These are phyloP conservation scores for Pheosia gnoma DNA, from an alignment of 2,888 invertebrate species.

Conservation along the genomic window DNA sequence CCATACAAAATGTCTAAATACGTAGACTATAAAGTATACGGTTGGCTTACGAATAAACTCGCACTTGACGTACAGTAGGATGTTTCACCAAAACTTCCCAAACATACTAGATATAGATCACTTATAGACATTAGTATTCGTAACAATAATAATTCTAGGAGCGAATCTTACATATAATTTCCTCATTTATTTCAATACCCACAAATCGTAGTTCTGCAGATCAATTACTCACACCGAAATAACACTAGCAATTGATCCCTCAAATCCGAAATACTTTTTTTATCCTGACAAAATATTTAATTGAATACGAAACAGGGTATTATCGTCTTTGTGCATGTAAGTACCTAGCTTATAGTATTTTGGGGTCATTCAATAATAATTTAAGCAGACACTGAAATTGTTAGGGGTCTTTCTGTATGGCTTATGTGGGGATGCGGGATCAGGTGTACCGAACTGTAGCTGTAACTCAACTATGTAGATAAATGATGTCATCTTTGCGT, in stretches of 20 bases:
- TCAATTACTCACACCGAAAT: slow-evolving; percentile 30
- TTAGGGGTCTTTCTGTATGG: slow-evolving; percentile 52
- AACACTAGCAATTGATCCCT: slow-evolving; percentile 53
- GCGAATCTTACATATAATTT: neutral
- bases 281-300: slow-evolving; percentile 85
- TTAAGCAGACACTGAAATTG: slow-evolving; percentile 65
- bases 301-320: slow-evolving; percentile 88
- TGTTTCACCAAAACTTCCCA: no score
- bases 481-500: slow-evolving; percentile 15
- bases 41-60: no score
- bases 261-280: slow-evolving; percentile 84
- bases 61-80: no score
- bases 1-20: no score
- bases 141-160: no score
- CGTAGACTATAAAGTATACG: no score
- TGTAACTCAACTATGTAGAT: slow-evolving; percentile 38
- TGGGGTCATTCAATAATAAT: slow-evolving; percentile 73
- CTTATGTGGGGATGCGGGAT: slow-evolving; percentile 50
- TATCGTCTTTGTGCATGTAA: slow-evolving; percentile 76
- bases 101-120: no score
- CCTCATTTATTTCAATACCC: neutral
- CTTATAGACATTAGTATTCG: no score
- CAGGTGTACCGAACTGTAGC: slow-evolving; percentile 48
- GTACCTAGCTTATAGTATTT: slow-evolving; percentile 69
- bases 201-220: neutral